A percentile compares a stretch with the other conserved stretches of the same genome.
These are phyloP conservation scores for Bombus sylvicola DNA, from an alignment of 1,140 invertebrate genomes.

Conservation along the genomic window DNA sequence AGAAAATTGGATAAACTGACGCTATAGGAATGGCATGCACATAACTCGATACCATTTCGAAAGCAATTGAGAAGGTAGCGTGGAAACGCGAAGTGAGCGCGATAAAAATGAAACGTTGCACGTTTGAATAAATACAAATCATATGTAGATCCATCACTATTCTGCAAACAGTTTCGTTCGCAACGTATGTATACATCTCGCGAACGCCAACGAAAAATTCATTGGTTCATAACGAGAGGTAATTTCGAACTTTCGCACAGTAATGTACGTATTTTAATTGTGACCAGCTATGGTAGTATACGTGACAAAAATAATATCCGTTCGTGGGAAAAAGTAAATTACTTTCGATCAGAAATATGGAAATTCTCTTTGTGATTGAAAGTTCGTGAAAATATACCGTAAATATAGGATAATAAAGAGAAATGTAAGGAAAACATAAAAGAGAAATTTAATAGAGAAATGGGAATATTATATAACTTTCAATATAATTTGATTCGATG, in stretches of 20 bases:
- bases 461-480: not conserved
- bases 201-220: not conserved
- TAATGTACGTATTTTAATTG: not conserved
- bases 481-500: not conserved
- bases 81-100: not conserved
- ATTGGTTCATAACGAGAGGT: slow-evolving; percentile 1
- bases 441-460: not conserved
- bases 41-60: slow-evolving; percentile 1
- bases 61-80: not conserved
- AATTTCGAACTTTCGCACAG: not conserved
- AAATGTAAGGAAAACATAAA: not conserved
- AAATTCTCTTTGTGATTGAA: not conserved
- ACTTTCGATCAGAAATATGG: not conserved
- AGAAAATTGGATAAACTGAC: not conserved
- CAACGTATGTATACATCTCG: not conserved
- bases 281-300: not conserved
- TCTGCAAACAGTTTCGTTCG: not conserved
- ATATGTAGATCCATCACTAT: not conserved
- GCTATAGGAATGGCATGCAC: not conserved
- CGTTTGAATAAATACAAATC: slow-evolving; percentile 24
- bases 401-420: not conserved
- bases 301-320: not conserved
- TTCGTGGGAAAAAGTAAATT: not conserved
- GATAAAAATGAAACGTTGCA: slow-evolving; percentile 22
- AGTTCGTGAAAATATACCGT: not conserved